These are phyloP conservation scores for Brachionus sp. DNA, from an alignment of 1,140 invertebrate genomes.

Conservation along the genomic window DNA sequence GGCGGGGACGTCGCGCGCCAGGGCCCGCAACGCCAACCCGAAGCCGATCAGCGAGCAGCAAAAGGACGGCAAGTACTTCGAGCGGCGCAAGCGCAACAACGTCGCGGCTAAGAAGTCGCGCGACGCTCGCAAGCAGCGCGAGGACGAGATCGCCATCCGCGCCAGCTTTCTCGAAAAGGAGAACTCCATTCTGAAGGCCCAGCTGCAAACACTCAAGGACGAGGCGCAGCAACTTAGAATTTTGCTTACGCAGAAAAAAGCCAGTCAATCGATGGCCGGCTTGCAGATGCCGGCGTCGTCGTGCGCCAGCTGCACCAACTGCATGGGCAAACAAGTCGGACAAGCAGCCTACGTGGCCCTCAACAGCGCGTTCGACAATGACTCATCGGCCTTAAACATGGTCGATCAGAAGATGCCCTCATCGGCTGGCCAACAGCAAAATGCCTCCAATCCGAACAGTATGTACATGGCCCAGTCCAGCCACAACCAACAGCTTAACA, in stretches of 20 bases:
- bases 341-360: background rate
- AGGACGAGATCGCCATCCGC: slow-evolving; percentile 74
- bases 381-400: background rate
- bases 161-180: slow-evolving; percentile 77
- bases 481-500: background rate
- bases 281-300: background rate
- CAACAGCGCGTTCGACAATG: background rate
- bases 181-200: slow-evolving; percentile 75
- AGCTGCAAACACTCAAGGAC: slow-evolving; percentile 73
- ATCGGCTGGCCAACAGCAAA: background rate
- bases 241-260: slow-evolving; percentile 37
- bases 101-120: slow-evolving; percentile 83
- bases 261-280: slow-evolving; percentile 16
- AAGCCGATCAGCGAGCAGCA: slow-evolving; percentile 68
- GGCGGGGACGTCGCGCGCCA: background rate
- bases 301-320: slow-evolving; percentile 38
- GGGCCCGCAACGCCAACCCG: background rate
- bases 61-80: slow-evolving; percentile 86
- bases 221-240: slow-evolving; percentile 65
- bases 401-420: background rate
- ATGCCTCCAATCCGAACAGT: background rate
- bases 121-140: slow-evolving; percentile 75
- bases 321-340: background rate
- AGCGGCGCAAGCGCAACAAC: slow-evolving; percentile 78
- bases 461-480: background rate